These are phyloP conservation scores for Spinus pinus DNA, from an alignment of 2,797 vertebrate species.

Conservation along the genomic window DNA sequence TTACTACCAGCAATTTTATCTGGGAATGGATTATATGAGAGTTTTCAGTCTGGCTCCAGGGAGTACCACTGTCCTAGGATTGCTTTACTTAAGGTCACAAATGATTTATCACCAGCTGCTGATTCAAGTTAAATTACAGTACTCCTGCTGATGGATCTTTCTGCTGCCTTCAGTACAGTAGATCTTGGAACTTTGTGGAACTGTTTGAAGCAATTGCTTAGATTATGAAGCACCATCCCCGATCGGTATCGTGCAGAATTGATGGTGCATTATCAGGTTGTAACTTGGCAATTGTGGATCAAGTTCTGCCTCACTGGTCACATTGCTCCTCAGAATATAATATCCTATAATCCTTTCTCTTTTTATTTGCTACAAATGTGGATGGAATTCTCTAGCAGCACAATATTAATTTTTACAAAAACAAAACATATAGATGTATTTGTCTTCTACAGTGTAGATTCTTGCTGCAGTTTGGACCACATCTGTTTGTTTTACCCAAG, in stretches of 20 bases:
- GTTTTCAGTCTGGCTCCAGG: conserved; percentile 24
- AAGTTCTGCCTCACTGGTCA: conserved; percentile 17
- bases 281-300: conserved; percentile 36
- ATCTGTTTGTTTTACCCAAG: conserved; percentile 30
- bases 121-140: conserved; percentile 58
- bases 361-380: conserved; percentile 22
- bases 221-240: conserved; percentile 2
- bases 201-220: neutral
- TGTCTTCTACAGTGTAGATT: neutral
- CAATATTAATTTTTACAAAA: conserved; percentile 4
- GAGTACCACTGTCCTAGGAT: neutral
- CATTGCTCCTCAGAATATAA: conserved; percentile 23
- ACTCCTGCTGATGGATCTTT: conserved; percentile 27
- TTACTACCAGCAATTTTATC: neutral
- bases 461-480: neutral
- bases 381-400: neutral
- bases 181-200: conserved; percentile 38
- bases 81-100: conserved; percentile 55
- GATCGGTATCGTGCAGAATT: neutral
- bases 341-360: neutral
- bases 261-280: conserved; percentile 22
- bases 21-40: conserved; percentile 27
- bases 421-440: neutral
- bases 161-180: conserved; percentile 8
- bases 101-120: conserved; percentile 9